phyloP scores from a whole-genome alignment of 2,797 vertebrate species.

The Alfaro cultratus region DNA sequence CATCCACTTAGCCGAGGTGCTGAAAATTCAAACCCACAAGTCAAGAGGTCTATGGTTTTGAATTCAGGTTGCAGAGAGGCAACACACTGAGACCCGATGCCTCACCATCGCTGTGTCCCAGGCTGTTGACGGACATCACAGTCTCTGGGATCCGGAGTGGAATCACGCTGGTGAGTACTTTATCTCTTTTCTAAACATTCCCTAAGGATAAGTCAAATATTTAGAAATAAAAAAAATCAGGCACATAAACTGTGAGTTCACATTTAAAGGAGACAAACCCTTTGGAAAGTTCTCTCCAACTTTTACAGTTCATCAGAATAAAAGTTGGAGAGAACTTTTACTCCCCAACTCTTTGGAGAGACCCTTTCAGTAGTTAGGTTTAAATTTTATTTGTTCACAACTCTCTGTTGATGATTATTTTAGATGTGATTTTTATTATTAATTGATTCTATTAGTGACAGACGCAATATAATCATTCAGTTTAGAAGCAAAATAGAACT shows the following conservation, averaged over 20 bases:
- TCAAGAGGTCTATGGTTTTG: not conserved
- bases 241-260: not conserved
- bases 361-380: not conserved
- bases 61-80: not conserved
- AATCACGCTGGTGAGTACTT: too few species aligned
- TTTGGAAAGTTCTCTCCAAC: not conserved
- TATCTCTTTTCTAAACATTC: not conserved
- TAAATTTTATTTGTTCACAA: not conserved
- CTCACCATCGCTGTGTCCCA: not conserved
- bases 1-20: not conserved
- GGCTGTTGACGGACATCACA: not conserved
- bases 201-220: not conserved
- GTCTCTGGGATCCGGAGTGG: not conserved
- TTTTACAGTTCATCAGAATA: too few species aligned
- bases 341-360: not conserved
- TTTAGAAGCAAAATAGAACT: not conserved
- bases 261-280: not conserved
- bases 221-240: not conserved
- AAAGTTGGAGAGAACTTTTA: not conserved
- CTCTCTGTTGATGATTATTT: not conserved
- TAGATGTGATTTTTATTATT: not conserved
- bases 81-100: not conserved
- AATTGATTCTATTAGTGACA: not conserved
- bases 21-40: not conserved
- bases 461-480: not conserved